A percentile compares a stretch with the other conserved stretches of the same genome.
phyloP scores from a whole-genome alignment of 1,140 invertebrate species.

The Limonius californicus region DNA sequence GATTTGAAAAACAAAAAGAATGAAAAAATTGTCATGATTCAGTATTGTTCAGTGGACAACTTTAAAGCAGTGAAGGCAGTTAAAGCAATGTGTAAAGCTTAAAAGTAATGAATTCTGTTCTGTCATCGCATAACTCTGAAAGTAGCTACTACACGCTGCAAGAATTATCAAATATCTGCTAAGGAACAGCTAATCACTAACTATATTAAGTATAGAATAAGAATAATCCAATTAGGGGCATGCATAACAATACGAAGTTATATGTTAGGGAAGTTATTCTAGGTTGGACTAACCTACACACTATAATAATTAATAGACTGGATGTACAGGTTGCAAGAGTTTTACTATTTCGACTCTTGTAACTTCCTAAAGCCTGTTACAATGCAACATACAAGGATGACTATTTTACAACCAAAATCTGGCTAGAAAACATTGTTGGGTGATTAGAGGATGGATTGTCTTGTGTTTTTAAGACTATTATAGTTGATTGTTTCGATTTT shows the following conservation, averaged over 20 bases:
- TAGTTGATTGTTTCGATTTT: too few species aligned
- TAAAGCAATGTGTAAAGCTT: conserved; percentile 2
- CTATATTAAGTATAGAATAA: conserved; percentile 42
- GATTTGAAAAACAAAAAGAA: too few species aligned
- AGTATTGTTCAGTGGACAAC: too few species aligned
- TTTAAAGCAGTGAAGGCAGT: background rate
- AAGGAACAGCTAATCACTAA: conserved; percentile 41
- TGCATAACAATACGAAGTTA: conserved; percentile 45
- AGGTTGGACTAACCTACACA: conserved; percentile 42
- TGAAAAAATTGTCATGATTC: too few species aligned
- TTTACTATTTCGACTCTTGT: background rate
- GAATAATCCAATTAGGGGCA: conserved; percentile 29
- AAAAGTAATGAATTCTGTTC: background rate
- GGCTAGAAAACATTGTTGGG: too few species aligned
- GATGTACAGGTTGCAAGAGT: background rate
- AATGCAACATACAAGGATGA: background rate
- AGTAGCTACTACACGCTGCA: conserved; percentile 8
- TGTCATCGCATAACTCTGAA: background rate
- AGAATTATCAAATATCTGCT: conserved; percentile 27
- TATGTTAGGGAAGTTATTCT: conserved; percentile 44
- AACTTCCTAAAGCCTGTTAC: conserved; percentile 7
- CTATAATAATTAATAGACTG: conserved; percentile 38
- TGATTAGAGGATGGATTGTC: too few species aligned
- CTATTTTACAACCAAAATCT: too few species aligned
- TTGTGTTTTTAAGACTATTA: too few species aligned